phyloP scores from a whole-genome alignment of 1,140 invertebrate species.

The Sarcophaga bullata region DNA sequence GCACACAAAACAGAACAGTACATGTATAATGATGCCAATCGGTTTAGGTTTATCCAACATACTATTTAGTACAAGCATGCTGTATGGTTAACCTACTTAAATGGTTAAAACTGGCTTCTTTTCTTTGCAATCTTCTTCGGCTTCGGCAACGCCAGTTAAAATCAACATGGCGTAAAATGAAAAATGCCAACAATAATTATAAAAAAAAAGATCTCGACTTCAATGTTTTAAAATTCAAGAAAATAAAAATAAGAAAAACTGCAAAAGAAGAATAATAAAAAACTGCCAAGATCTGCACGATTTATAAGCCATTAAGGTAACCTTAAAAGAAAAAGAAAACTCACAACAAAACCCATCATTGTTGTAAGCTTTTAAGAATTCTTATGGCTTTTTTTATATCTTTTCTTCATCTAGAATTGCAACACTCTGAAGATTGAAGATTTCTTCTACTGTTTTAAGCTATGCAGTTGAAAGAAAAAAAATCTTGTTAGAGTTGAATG shows the following conservation, averaged over 20 bases:
- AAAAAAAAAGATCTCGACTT: constrained; percentile 19
- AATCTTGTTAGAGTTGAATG: background rate
- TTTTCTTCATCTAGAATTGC: background rate
- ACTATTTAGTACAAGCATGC: background rate
- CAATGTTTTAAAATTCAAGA: background rate
- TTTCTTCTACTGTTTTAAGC: background rate
- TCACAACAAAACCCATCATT: background rate
- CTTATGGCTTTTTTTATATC: background rate
- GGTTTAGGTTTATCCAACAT: background rate
- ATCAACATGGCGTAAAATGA: constrained; percentile 5
- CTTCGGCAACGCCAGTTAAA: constrained; percentile 2
- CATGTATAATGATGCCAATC: background rate
- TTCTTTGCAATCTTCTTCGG: background rate
- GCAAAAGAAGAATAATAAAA: background rate
- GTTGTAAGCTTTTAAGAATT: constrained; percentile 10
- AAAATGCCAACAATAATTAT: constrained; percentile 16
- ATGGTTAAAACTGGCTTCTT: background rate
- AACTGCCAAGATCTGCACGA: constrained; percentile 9
- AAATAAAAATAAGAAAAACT: background rate
- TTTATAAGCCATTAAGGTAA: constrained; percentile 2
- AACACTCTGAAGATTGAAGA: constrained; percentile 1
- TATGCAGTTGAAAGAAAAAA: background rate
- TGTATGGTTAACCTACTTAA: constrained; percentile 18
- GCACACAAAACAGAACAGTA: background rate
- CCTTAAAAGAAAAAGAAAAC: constrained; percentile 4